These are phyloP conservation scores for Fragum sueziense DNA, from an alignment of 2,888 invertebrate genomes.

Conservation along the genomic window DNA sequence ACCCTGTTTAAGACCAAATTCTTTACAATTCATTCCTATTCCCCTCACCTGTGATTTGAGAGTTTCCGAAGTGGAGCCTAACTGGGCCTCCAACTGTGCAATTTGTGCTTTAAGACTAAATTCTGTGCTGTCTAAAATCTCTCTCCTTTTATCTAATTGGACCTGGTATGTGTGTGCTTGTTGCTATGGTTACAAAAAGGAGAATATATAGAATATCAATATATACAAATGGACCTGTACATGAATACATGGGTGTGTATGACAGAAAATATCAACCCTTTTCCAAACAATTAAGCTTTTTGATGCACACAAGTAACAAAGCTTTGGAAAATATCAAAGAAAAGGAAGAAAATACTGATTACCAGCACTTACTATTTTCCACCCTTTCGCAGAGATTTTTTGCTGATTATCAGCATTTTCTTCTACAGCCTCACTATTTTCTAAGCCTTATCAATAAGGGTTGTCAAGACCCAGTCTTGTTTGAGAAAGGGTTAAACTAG, in stretches of 20 bases:
- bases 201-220: not conserved
- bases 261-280: not conserved
- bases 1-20: no score
- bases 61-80: conserved; percentile 70
- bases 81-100: conserved; percentile 74
- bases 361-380: no score
- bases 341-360: no score
- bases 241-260: not conserved
- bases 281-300: not conserved
- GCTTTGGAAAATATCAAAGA: no score
- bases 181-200: conserved; percentile 64
- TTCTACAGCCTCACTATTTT: no score
- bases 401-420: no score
- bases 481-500: no score
- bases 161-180: conserved; percentile 73
- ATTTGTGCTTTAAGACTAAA: conserved; percentile 73
- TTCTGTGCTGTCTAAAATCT: conserved; percentile 75
- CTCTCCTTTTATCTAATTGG: conserved; percentile 73
- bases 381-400: no score
- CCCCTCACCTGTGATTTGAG: conserved; percentile 71
- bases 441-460: no score
- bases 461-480: no score
- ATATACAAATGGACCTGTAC: not conserved
- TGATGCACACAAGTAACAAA: no score
- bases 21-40: not conserved